Conservation (phyloP, 2,797 vertebrate genomes). For the Diplodus puntazzo region DNA sequence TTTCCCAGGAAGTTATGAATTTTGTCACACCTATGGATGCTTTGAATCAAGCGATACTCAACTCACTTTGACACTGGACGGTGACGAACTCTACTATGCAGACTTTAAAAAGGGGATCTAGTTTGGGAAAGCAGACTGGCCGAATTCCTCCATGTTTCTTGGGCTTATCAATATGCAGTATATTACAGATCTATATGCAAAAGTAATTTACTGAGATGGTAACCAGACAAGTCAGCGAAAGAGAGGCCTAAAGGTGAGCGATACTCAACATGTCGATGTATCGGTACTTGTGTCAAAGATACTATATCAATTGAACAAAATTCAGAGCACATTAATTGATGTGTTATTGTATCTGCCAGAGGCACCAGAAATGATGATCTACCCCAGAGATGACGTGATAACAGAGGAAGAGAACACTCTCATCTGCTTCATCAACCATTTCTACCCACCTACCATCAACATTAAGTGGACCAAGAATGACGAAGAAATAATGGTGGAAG, state of each 20-base stretch:
- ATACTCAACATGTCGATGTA: background rate
- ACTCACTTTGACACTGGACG: background rate
- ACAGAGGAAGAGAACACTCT: slow-evolving; percentile 77
- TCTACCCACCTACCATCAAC: slow-evolving; percentile 75
- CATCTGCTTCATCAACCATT: slow-evolving; percentile 79
- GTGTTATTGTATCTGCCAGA: slow-evolving; percentile 27
- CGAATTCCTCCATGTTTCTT: accelerated
- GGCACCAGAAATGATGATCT: slow-evolving; percentile 49
- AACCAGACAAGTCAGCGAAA: background rate
- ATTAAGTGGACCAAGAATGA: slow-evolving; percentile 78
- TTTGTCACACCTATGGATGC: slow-evolving; percentile 32
- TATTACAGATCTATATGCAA: background rate
- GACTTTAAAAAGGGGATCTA: slow-evolving; percentile 27
- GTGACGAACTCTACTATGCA: slow-evolving; percentile 8
- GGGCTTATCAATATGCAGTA: background rate
- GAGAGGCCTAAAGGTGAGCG: slow-evolving; percentile 19
- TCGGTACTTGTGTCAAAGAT: background rate
- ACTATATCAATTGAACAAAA: too few species aligned
- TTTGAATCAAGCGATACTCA: slow-evolving; percentile 27
- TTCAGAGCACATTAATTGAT: background rate
- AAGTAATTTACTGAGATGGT: accelerated
- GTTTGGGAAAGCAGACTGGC: slow-evolving; percentile 32
- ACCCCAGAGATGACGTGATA: slow-evolving; percentile 54
- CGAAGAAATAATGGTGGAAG: slow-evolving; percentile 11
- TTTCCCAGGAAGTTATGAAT: slow-evolving; percentile 10